Evolutionary conservation across 2,113 vertebrate species (phyloP), one percentile per base, ranked within the genome.

Genomic region (Chionis minor): DNA sequence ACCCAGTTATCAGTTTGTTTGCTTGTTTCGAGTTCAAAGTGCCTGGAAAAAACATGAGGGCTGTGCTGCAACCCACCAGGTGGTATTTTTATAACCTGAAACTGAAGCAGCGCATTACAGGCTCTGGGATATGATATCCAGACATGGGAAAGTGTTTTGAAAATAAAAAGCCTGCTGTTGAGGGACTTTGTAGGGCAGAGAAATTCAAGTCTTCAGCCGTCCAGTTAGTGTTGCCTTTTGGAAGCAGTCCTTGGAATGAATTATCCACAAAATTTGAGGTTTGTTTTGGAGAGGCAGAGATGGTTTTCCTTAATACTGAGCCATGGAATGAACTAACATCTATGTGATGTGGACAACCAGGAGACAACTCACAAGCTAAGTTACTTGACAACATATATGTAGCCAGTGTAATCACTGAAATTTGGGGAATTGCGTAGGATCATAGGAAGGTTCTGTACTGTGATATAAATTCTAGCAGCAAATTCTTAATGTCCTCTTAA

Each of bases 171-270:
- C 11, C 30, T 91, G 71, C 35, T 88, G 35, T 62, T 92, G 71
- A 73, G 59, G 67, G 58, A 70, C 54, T 88, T 75, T 10, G 38
- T 59, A 88, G 63, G 27, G n/a, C 35, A 86, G 54, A 92, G 82
- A 88, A 95, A 90, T 70, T 14, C 33, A 77, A 86, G 42, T 33
- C 33, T 82, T 94, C 5, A 9, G 33, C 32, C 0, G 14, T 73
- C 92, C 92, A 86, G 63, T 92, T 95, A 90, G 35, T 58, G 38
- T 77, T 92, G 67, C 51, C 27, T 73, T 88, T 86, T 92, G 94
- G 82, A 93, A 94, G 27, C 42, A 77, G 51, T 78, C 24, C 28
- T 80, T 70, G 33, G 51, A 92, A 90, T 81, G 24, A 94, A 66
- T 83, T 88, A 70, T 49, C 61, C 30, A 28, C 30, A 45, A 49